These are phyloP conservation scores for Scomberomorus guttatus DNA, from an alignment of 2,797 vertebrate species.

Conservation along the genomic window DNA sequence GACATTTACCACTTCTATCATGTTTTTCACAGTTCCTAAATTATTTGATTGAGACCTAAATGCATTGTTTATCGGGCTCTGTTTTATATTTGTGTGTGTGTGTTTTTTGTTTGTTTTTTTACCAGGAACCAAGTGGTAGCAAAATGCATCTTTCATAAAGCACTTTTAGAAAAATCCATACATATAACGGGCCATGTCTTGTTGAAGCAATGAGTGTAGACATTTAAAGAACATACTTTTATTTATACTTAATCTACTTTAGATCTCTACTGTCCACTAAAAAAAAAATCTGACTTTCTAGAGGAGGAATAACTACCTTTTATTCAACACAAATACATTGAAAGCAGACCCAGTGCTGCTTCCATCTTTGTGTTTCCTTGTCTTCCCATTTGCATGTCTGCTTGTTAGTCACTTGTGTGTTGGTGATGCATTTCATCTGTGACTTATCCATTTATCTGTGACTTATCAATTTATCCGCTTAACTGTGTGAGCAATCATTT, in stretches of 20 bases:
- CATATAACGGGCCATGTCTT: slow-evolving; percentile 6
- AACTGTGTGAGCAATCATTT: slow-evolving; percentile 31
- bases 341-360: background rate
- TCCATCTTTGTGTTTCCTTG: background rate
- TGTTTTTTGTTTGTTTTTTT: background rate
- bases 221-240: slow-evolving; percentile 5
- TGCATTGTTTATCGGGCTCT: background rate
- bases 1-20: too few species aligned
- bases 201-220: background rate
- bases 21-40: background rate
- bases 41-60: background rate
- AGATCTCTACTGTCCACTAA: too few species aligned
- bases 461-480: slow-evolving; percentile 44
- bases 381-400: background rate
- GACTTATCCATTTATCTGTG: slow-evolving; percentile 51
- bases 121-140: background rate
- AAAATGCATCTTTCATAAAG: slow-evolving; percentile 57
- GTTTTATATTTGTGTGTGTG: background rate
- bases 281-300: background rate
- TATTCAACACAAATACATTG: background rate
- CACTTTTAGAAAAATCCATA: slow-evolving; percentile 28
- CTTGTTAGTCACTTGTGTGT: slow-evolving; percentile 9
- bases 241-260: slow-evolving; percentile 28
- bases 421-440: slow-evolving; percentile 32
- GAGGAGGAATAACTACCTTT: background rate